phyloP scores from a whole-genome alignment of 2,888 invertebrate genomes.

The Drosophila kokeensis region DNA sequence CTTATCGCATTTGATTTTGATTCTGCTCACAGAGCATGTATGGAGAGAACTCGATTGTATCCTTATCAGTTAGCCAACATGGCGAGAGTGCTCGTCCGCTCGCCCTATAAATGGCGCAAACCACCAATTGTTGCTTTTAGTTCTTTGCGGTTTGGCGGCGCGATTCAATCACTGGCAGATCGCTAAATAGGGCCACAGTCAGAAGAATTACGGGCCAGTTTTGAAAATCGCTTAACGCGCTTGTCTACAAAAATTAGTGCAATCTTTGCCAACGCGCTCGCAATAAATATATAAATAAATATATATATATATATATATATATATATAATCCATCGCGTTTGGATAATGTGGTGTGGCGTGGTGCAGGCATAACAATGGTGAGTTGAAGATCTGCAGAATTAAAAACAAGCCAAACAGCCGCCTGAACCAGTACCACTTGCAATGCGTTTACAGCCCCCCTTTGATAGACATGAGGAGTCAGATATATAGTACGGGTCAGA shows the following conservation, averaged over 20 bases:
- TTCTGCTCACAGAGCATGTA: constrained; percentile 2
- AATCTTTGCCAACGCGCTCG: constrained; percentile 1
- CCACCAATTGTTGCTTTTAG: constrained; percentile 64
- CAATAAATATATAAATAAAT: neutral
- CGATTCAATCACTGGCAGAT: constrained; percentile 49
- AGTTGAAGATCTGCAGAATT: constrained; percentile 38
- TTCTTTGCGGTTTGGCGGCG: constrained; percentile 67
- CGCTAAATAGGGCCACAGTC: constrained; percentile 11
- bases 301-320: neutral
- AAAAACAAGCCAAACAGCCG: constrained; percentile 4
- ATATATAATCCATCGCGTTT: constrained; percentile 9
- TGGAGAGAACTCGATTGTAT: constrained; percentile 40
- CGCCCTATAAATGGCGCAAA: constrained; percentile 71
- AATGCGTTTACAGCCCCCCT: constrained; percentile 27
- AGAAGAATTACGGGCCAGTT: constrained; percentile 4
- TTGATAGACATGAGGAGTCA: neutral
- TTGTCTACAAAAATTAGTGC: constrained; percentile 2
- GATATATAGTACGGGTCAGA: constrained; percentile 3
- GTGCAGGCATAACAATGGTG: constrained; percentile 68
- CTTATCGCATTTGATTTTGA: neutral
- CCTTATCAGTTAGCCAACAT: constrained; percentile 65
- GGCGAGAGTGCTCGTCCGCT: constrained; percentile 23
- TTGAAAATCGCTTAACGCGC: constrained; percentile 1
- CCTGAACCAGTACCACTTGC: constrained; percentile 64
- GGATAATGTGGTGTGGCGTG: constrained; percentile 67